Conservation (phyloP, 2,797 vertebrate species). For the Hypotaenidia philippensis region DNA sequence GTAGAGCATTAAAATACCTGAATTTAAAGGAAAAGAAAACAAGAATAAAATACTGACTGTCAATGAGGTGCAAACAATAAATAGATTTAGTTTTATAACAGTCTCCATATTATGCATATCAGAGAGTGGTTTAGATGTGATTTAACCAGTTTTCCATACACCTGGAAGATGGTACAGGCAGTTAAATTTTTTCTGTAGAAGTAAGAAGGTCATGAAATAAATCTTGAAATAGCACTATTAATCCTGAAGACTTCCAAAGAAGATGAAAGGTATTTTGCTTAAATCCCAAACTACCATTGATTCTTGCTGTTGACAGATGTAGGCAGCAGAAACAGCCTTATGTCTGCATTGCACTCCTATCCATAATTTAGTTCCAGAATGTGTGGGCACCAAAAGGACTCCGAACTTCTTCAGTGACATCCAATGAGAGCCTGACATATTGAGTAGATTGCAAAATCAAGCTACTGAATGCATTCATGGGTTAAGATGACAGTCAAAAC, state of each 20-base stretch:
- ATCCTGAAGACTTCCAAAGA: background rate
- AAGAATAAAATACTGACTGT: background rate
- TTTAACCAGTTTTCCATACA: background rate
- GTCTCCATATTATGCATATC: background rate
- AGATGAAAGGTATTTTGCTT: background rate
- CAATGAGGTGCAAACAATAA: background rate
- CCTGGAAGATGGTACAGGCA: background rate
- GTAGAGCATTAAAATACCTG: background rate
- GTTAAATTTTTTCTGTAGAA: background rate
- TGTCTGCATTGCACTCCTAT: background rate
- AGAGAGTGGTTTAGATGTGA: background rate
- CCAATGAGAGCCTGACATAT: background rate
- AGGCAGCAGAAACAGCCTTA: background rate
- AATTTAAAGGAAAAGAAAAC: background rate
- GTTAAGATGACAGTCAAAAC: background rate
- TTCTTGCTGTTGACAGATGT: background rate
- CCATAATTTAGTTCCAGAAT: background rate
- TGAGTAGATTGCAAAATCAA: background rate
- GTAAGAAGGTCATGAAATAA: background rate
- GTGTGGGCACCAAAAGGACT: background rate
- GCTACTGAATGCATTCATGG: background rate
- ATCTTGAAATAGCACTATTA: background rate
- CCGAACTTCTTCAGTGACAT: background rate
- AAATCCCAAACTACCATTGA: accelerated
- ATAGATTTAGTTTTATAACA: background rate